These are phyloP conservation scores for Martes martes DNA, from an alignment of 2,113 vertebrate species.

Conservation along the genomic window DNA sequence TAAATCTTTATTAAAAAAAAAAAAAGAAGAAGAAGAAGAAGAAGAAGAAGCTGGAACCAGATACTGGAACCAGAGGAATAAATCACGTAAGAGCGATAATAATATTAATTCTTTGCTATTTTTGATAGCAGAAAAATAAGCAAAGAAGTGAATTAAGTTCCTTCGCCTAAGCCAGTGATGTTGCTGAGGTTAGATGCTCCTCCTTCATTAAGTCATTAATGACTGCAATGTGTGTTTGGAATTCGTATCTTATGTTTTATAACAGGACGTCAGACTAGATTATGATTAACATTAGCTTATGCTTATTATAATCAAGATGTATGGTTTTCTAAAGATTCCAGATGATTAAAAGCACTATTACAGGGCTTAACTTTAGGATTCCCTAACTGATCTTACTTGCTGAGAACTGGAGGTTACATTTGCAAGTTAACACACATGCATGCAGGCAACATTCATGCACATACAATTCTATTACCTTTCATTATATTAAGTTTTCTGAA, in stretches of 20 bases:
- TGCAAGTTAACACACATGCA: not conserved
- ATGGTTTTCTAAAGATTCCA: conserved; percentile 1
- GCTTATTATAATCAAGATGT: not conserved
- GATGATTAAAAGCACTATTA: conserved; percentile 4
- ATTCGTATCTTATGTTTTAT: not conserved
- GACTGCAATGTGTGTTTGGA: not conserved
- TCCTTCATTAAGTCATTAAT: not conserved
- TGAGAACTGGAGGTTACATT: not conserved
- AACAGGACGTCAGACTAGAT: not conserved
- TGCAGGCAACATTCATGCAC: not conserved
- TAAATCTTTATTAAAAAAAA: not conserved
- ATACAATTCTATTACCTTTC: not conserved
- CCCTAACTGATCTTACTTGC: not conserved
- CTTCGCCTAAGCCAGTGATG: not conserved
- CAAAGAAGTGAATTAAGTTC: not conserved
- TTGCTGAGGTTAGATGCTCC: not conserved
- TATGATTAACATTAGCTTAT: not conserved
- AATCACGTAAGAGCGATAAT: not conserved
- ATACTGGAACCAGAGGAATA: not conserved
- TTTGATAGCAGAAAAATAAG: not conserved
- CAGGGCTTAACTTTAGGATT: not conserved
- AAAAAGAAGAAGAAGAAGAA: no score
- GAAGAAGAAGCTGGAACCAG: no score
- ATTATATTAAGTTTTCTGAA: not conserved
- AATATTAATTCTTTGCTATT: not conserved